Conservation (phyloP, 2,797 vertebrate genomes). For the Hemibagrus guttatus region DNA sequence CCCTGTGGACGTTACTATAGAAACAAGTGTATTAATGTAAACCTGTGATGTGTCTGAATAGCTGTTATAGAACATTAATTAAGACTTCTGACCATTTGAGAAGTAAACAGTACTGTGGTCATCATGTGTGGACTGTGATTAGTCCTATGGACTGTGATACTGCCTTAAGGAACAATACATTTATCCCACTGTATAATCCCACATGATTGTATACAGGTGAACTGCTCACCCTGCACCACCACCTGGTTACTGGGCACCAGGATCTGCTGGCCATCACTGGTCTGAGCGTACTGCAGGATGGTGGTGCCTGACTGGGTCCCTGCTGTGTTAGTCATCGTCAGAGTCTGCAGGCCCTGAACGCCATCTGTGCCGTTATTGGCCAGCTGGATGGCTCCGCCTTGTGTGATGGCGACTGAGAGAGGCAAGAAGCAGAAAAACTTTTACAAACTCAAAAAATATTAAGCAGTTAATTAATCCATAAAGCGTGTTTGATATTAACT, state of each 20-base stretch:
- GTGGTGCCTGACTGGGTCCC: slow-evolving; percentile 88
- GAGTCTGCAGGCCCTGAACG: slow-evolving; percentile 92
- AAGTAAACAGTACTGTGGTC: neutral
- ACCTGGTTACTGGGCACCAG: slow-evolving; percentile 98
- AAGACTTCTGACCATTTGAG: neutral
- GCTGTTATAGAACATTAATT: neutral
- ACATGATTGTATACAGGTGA: neutral
- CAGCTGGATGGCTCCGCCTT: slow-evolving; percentile 97
- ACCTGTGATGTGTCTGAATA: neutral
- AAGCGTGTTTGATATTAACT: neutral
- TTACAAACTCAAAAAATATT: neutral
- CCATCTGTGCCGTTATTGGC: slow-evolving; percentile 98
- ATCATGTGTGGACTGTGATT: neutral
- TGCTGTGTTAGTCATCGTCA: slow-evolving; percentile 94
- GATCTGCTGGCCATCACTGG: slow-evolving; percentile 97
- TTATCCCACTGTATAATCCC: neutral
- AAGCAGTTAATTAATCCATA: neutral
- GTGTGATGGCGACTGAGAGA: slow-evolving; percentile 92
- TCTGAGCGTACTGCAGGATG: slow-evolving; percentile 98
- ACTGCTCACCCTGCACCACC: slow-evolving; percentile 92
- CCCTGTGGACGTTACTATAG: neutral
- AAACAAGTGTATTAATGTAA: neutral
- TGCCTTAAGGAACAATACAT: neutral
- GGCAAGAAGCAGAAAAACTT: neutral
- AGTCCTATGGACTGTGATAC: neutral